Percentiles rank a stretch among this genome's conserved stretches.
Conservation (phyloP, 2,797 vertebrate genomes). For the Perodicticus potto region DNA sequence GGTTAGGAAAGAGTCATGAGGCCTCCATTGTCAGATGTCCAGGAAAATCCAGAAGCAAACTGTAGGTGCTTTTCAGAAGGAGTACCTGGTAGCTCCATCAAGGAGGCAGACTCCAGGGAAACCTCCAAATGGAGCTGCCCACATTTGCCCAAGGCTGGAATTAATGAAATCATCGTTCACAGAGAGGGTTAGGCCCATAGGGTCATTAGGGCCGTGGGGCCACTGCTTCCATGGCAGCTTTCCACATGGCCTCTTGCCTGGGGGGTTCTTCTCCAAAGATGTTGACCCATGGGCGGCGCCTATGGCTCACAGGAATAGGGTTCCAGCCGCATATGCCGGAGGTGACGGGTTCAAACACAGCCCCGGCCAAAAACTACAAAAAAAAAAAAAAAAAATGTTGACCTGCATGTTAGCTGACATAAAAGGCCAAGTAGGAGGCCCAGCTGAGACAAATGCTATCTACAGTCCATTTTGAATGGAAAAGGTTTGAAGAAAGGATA, state of each 20-base stretch:
- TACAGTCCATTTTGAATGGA: not conserved
- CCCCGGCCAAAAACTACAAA: no score
- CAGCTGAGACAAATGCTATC: not conserved
- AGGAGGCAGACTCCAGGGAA: not conserved
- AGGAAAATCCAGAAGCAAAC: not conserved
- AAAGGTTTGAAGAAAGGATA: not conserved
- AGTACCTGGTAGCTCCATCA: not conserved
- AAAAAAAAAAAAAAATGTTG: not conserved
- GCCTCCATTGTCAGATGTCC: not conserved
- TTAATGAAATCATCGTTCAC: not conserved
- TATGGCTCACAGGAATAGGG: no score
- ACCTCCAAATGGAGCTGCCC: not conserved
- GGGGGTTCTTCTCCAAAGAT: not conserved
- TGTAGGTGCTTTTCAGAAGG: not conserved
- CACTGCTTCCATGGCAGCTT: not conserved
- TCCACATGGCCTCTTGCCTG: not conserved
- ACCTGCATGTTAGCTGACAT: not conserved
- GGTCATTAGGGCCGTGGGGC: not conserved
- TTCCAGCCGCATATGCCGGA: no score
- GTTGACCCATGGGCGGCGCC: not conserved
- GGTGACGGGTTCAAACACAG: no score
- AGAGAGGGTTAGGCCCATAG: not conserved
- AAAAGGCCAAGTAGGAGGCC: not conserved
- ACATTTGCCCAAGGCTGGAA: not conserved
- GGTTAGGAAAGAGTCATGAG: not conserved